Percentiles rank a stretch among this genome's conserved stretches.
These are phyloP conservation scores for Meliscaeva auricollis DNA, from an alignment of 2,888 invertebrate species.

Conservation along the genomic window DNA sequence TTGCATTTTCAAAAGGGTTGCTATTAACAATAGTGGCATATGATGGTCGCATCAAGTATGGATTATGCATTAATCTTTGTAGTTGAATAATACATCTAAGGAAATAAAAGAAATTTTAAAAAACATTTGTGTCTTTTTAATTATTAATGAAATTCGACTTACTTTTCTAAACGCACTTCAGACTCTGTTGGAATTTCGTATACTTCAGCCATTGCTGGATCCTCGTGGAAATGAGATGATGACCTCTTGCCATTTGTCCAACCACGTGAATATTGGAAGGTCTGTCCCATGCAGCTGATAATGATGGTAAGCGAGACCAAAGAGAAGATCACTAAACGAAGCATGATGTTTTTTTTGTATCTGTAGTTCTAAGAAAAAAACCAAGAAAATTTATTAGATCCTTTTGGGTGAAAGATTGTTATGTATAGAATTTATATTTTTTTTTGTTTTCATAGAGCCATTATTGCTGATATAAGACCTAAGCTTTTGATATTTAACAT, in stretches of 20 bases:
- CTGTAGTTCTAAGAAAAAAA: no score
- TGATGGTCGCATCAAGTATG: slow-evolving; percentile 78
- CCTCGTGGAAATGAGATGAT: slow-evolving; percentile 77
- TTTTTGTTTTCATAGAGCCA: no score
- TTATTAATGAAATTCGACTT: slow-evolving; percentile 1
- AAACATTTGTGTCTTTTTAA: not conserved
- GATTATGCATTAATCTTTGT: slow-evolving; percentile 80
- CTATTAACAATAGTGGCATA: slow-evolving; percentile 47
- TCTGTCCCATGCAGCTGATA: slow-evolving; percentile 86
- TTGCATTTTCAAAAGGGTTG: slow-evolving; percentile 79
- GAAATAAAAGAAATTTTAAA: not conserved
- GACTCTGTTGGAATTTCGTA: slow-evolving; percentile 79
- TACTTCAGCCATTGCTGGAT: slow-evolving; percentile 78
- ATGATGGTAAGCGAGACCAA: slow-evolving; percentile 72
- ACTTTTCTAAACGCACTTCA: slow-evolving; percentile 81
- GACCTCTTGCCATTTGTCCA: slow-evolving; percentile 90
- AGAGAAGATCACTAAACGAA: slow-evolving; percentile 78
- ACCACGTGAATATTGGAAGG: slow-evolving; percentile 91
- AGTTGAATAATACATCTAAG: slow-evolving; percentile 81
- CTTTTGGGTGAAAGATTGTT: no score
- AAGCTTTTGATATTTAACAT: no score
- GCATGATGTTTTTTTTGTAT: slow-evolving; percentile 67
- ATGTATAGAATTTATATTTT: no score
- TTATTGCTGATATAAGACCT: no score
- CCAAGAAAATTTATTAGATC: no score